Evolutionary conservation across 2,113 vertebrate genomes (phyloP), one percentile per base, ranked within the genome.

Genomic region (Chaenocephalus aceratus): DNA sequence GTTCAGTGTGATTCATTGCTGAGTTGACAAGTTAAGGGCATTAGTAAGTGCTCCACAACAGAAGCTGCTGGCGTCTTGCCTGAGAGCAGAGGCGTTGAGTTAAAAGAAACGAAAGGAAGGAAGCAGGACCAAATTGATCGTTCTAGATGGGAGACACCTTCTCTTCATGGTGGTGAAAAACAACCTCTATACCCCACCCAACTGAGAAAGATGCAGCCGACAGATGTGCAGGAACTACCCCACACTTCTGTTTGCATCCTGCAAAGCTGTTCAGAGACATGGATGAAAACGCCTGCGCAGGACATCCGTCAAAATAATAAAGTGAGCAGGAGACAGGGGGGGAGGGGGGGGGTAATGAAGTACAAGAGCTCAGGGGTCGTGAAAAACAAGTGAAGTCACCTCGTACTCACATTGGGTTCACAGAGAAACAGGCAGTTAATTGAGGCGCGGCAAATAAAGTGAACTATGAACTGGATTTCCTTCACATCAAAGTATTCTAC

Each of bases 291-390:
- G 76, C 91, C 88, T 78, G 86, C 66, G 36, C 94, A 95, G 94
- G 94, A 95, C 92, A 95, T 95, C 95, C 95, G 94, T 93, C 93
- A 91, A 93, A 91, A 93, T 86, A 92, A 93, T 93, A 91, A 90
- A 89, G 86, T 63, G 75, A 80, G 87, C 86, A 91, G 79, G 82
- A 83, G 91, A 85, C 65, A 80, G 78, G 78, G 86, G 83, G 74
- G 81, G 86, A 68, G 74, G 77, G 71, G 57, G 34, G 69, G 75
- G 77, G 41, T 44, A 26, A 75, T 72, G 34, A n/a, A 77, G 82
- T 1, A 26, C 14, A 53, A 85, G 84, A 79, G 61, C 72, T 64
- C 61, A 61, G 58, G 80, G 90, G 86, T 91, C 81, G 83, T 23
- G 11, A 83, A 87, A 93, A 93, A 90, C 86, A 91, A 91, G 90